Conservation (phyloP, 2,113 vertebrate species). For the Raphicerus campestris region DNA sequence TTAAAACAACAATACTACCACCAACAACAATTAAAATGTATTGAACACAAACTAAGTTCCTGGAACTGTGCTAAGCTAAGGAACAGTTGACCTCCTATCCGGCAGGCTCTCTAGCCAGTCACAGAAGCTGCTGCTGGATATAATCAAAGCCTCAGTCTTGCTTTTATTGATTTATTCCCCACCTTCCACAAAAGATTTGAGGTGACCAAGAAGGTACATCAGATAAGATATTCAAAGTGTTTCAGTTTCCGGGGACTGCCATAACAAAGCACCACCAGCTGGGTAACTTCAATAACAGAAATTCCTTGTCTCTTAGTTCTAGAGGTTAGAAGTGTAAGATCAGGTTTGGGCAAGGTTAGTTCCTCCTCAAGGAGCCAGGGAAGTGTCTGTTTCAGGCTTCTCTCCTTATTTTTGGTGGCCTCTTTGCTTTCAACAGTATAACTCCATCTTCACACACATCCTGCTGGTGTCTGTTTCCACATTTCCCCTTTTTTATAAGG, state of each 20-base stretch:
- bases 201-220: neutral
- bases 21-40: neutral
- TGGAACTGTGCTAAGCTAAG: neutral
- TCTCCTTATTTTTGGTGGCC: neutral
- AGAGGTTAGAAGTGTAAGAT: neutral
- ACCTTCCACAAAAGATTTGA: neutral
- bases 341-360: neutral
- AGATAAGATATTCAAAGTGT: neutral
- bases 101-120: accelerated
- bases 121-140: neutral
- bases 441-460: neutral
- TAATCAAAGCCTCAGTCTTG: neutral
- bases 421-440: neutral
- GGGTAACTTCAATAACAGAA: neutral
- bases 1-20: neutral
- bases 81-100: no score
- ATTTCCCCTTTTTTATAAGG: neutral
- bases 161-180: neutral
- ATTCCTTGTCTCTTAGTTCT: neutral
- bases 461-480: neutral
- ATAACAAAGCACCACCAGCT: neutral
- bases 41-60: neutral
- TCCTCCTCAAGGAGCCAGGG: neutral
- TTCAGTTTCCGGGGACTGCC: neutral
- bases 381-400: neutral